Evolutionary conservation across 1,140 invertebrate genomes (phyloP), one percentile per base, ranked within the genome.

Genomic region (Drosophila repletoides): DNA sequence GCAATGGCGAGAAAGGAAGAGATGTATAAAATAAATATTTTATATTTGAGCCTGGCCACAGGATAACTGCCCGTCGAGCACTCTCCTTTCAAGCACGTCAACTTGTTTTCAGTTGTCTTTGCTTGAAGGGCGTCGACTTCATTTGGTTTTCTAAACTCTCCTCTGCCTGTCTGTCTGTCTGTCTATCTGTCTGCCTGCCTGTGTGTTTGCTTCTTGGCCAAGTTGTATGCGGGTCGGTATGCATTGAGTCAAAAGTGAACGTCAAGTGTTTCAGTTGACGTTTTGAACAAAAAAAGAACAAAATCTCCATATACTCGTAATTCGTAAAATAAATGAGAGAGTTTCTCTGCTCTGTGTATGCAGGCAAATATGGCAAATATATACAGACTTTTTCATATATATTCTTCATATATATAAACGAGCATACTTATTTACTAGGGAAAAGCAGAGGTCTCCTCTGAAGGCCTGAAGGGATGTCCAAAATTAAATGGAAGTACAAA

Each of bases 251-350:
- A 49, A 56, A 70, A 46, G 55, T 59, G 55, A 45, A 59, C 72
- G 52, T 76, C 68, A 77, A 77, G 69, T 77, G 74, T 79, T 77
- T 77, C 75, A 58, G 56, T 79, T 77, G 75, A 77, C 69, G 72
- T 79, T 79, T 76, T 66, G 55, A 59, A 53, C 65, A 76, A 69
- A 77, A 79, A 77, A 73, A 79, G 22, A 24, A 17, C 19, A 48
- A 19, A 45, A 59, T n/a, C n/a, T n/a, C n/a, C n/a, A n/a, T n/a
- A n/a, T n/a, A n/a, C n/a, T n/a, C n/a, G n/a, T n/a, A n/a, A 59
- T 34, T 46, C 43, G 28, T 43, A 41, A 59, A 59, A 46, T 46
- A 59, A 45, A 59, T 59, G 48, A 46, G 41, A 59, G 55, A 59
- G 21, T 46, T 48, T 59, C 48, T 45, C 55, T 21, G 43, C 40